These are phyloP conservation scores for Ginglymostoma cirratum DNA, from an alignment of 2,113 vertebrate species.

Conservation along the genomic window DNA sequence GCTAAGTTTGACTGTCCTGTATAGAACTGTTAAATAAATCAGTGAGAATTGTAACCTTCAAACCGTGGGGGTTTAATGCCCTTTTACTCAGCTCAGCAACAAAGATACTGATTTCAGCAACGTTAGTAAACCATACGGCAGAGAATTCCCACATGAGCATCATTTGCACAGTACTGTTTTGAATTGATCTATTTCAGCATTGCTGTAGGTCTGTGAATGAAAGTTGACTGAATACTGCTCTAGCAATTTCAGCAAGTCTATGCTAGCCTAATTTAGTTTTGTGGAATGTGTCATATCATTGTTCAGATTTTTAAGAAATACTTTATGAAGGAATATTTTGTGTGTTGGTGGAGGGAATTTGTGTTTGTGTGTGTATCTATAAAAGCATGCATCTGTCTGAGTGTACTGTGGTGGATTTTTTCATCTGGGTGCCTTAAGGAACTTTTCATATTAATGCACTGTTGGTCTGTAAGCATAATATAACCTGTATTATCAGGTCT, in stretches of 20 bases:
- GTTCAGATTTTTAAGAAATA: background rate
- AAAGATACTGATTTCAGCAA: background rate
- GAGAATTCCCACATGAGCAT: background rate
- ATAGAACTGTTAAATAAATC: background rate
- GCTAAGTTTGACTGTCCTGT: background rate
- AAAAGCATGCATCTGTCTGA: background rate
- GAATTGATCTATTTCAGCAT: background rate
- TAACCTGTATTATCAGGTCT: background rate
- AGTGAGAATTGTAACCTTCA: conserved; percentile 14
- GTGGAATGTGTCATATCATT: background rate
- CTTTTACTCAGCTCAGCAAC: conserved; percentile 1
- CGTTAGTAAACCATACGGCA: background rate
- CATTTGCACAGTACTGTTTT: background rate
- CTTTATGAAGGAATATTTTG: background rate
- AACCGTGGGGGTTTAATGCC: background rate
- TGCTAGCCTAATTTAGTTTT: background rate
- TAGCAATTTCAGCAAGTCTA: background rate
- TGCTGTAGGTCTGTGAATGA: background rate
- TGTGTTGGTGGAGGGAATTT: background rate
- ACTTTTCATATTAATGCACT: background rate
- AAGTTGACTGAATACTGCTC: background rate
- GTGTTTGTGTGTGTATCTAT: background rate
- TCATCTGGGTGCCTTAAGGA: background rate
- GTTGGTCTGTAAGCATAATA: background rate
- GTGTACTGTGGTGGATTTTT: background rate